Evolutionary conservation across 1,140 invertebrate species (phyloP).

Genomic region (Cydia amplana): DNA sequence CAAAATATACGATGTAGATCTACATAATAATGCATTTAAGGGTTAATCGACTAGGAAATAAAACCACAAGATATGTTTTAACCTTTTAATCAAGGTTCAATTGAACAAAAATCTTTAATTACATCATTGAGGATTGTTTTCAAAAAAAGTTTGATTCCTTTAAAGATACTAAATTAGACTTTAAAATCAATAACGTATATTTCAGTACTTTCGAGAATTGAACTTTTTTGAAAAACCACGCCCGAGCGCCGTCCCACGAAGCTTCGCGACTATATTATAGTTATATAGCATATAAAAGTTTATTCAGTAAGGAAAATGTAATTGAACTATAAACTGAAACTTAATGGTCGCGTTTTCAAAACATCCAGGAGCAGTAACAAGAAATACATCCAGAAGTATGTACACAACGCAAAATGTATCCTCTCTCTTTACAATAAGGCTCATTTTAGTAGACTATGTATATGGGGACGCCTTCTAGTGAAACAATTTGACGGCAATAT

Average conservation of each 20-base stretch:
- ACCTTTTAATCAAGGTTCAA: conserved; percentile 14
- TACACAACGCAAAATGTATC: background rate
- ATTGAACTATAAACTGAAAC: conserved; percentile 7
- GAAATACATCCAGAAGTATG: too few species aligned
- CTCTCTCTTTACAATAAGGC: background rate
- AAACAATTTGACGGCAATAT: background rate
- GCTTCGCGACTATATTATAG: background rate
- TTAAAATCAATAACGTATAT: background rate
- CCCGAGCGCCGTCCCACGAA: background rate
- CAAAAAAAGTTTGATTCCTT: background rate
- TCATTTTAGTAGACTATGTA: background rate
- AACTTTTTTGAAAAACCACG: background rate
- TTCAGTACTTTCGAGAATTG: background rate
- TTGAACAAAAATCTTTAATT: conserved; percentile 15
- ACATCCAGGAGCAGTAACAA: background rate
- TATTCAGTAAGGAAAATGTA: conserved; percentile 14
- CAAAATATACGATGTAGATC: too few species aligned
- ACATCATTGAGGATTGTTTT: background rate
- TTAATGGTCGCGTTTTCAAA: background rate
- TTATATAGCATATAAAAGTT: conserved; percentile 16
- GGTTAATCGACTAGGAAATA: background rate
- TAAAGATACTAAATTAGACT: background rate
- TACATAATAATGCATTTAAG: too few species aligned
- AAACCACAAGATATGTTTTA: conserved; percentile 12
- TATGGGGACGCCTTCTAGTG: background rate